Base-by-base conservation (phyloP, 2,113 vertebrate genomes). In the Engraulis encrasicolus region DNA sequence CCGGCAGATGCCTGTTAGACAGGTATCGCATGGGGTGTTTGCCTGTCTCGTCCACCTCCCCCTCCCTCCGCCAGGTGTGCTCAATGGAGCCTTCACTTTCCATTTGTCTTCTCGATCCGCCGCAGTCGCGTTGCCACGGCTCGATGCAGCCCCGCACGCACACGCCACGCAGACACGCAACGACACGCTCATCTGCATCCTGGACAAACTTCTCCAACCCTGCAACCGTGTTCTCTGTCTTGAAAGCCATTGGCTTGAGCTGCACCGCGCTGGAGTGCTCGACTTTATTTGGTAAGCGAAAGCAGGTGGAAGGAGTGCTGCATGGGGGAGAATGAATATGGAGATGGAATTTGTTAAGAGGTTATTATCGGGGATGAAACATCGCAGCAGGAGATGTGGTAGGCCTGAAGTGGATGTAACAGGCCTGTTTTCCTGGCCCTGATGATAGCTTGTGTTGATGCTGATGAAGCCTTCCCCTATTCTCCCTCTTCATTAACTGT, bases 271-370 rank as follows among this genome's bases (percentile, higher is more conserved):
- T 74, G n/a, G n/a, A n/a, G n/a, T n/a, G n/a, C n/a, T n/a, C n/a
- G n/a, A n/a, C n/a, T n/a, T n/a, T n/a, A n/a, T n/a, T n/a, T n/a
- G 15, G 11, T 36, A 74, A 27, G 15, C 23, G 27, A 31, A 74
- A 31, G 31, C 12, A 74, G 31, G 66, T 34, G 61, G 87, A 84
- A 83, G 23, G 80, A 52, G 52, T 52, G 81, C 34, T 45, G 40
- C 3, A 45, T 84, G n/a, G n/a, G n/a, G n/a, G n/a, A n/a, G n/a
- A n/a, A n/a, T n/a, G n/a, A n/a, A n/a, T n/a, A n/a, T 54, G 38
- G 50, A 90, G 86, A 90, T 90, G 86, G 83, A 86, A 90, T 87
- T 88, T 87, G 89, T 88, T 81, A 54, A n/a, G 89, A 83, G 87
- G 87, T 90, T 87, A 89, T 85, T 85, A 89, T 87, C 82, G 78